A percentile compares a stretch with the other conserved stretches of the same genome.
Conservation (phyloP, 1,140 invertebrate species). For the Drosophila sturtevanti region DNA sequence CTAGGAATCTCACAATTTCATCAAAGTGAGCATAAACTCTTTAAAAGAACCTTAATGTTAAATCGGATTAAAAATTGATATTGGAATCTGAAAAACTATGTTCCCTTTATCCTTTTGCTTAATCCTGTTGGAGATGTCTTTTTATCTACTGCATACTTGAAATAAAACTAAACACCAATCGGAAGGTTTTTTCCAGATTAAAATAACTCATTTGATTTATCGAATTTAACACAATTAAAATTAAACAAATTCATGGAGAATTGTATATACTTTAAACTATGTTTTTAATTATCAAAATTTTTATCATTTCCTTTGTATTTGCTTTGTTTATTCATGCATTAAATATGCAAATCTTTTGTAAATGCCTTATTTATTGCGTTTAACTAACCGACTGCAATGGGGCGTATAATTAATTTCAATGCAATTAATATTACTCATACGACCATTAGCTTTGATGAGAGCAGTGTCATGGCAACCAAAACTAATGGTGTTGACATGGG, state of each 20-base stretch:
- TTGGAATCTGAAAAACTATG: too few relatives aligned
- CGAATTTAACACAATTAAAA: not conserved
- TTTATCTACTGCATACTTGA: too few relatives aligned
- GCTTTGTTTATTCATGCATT: slow-evolving; percentile 14
- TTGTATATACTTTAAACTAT: not conserved
- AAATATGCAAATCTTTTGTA: not conserved
- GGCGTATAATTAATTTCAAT: slow-evolving; percentile 71
- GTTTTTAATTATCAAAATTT: not conserved
- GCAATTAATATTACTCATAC: slow-evolving; percentile 70
- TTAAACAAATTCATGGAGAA: not conserved
- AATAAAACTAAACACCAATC: too few relatives aligned
- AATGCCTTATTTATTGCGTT: slow-evolving; percentile 29
- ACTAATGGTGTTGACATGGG: slow-evolving; percentile 38
- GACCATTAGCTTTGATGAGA: slow-evolving; percentile 12
- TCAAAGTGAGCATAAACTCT: too few relatives aligned
- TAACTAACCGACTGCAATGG: slow-evolving; percentile 41
- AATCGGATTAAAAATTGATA: too few relatives aligned
- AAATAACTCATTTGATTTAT: too few relatives aligned
- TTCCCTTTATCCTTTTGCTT: too few relatives aligned
- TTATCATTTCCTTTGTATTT: not conserved
- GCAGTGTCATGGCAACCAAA: slow-evolving; percentile 10
- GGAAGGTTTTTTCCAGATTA: too few relatives aligned
- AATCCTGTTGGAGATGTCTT: too few relatives aligned
- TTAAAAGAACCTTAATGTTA: too few relatives aligned
- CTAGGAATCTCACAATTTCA: too few relatives aligned